Conservation (phyloP, 2,113 vertebrate genomes). For the Pyxicephalus adspersus region DNA sequence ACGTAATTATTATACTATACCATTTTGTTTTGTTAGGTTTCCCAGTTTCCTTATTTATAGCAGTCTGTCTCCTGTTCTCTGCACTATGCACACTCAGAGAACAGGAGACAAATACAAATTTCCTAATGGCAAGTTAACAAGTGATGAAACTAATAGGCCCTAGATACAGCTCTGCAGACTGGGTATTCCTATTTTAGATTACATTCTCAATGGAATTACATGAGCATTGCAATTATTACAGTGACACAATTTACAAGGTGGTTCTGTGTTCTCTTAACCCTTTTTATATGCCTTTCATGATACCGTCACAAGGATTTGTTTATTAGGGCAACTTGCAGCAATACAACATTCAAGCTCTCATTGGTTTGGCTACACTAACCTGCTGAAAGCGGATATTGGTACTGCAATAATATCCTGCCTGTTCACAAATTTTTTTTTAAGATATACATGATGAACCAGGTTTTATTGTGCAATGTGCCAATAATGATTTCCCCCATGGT, state of each 20-base stretch:
- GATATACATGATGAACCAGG: too few relatives aligned
- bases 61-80: background rate
- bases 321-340: too few relatives aligned
- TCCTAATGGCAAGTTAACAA: constrained; percentile 44
- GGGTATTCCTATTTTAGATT: constrained; percentile 52
- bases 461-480: too few relatives aligned
- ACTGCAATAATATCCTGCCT: too few relatives aligned
- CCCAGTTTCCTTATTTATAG: background rate
- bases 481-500: too few relatives aligned
- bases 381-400: too few relatives aligned
- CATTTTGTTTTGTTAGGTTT: background rate
- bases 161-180: constrained; percentile 35
- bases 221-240: constrained; percentile 49
- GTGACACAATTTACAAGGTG: constrained; percentile 38
- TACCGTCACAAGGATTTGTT: too few relatives aligned
- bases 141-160: constrained; percentile 45
- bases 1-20: background rate
- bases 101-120: too few relatives aligned
- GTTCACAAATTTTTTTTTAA: too few relatives aligned
- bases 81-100: background rate
- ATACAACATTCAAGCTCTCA: too few relatives aligned
- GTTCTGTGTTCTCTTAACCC: constrained; percentile 15
- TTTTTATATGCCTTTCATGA: too few relatives aligned
- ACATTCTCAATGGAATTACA: constrained; percentile 36
- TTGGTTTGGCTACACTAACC: too few relatives aligned